These are phyloP conservation scores for Meloidogyne chitwoodi DNA, from an alignment of 1,140 invertebrate genomes.

Conservation along the genomic window DNA sequence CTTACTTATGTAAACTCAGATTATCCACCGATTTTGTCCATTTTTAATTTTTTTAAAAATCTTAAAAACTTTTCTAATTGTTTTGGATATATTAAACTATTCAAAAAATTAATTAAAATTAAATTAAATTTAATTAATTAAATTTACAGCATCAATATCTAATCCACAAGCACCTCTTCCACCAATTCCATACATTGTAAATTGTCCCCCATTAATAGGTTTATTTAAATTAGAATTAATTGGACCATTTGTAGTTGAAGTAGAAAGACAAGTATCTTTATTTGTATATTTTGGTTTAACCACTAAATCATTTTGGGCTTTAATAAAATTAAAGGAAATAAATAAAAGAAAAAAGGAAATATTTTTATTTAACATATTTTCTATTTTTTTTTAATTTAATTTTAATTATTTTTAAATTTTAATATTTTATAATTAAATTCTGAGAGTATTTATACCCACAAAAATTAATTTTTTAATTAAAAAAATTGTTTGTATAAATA, in stretches of 20 bases:
- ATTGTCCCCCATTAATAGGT: slow-evolving; percentile 24
- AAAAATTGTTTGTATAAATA: too few species aligned
- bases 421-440: background rate
- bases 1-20: too few species aligned
- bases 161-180: slow-evolving; percentile 27
- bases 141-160: slow-evolving; percentile 15
- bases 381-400: background rate
- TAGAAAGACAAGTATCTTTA: background rate
- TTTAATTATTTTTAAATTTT: background rate
- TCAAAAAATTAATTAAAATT: too few species aligned
- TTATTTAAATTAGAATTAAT: slow-evolving; percentile 23
- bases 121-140: background rate
- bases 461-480: background rate
- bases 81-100: too few species aligned
- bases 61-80: too few species aligned
- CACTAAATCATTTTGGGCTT: background rate
- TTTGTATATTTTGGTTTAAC: background rate
- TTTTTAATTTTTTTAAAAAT: too few species aligned
- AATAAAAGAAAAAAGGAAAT: background rate
- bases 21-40: too few species aligned
- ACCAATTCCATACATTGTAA: slow-evolving; percentile 28
- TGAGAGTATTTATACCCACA: background rate
- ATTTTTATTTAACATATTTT: background rate
- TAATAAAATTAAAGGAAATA: background rate
- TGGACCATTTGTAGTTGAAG: background rate